phyloP scores from a whole-genome alignment of 2,113 vertebrate species.

The Sinocyclocheilus maitianheensis region DNA sequence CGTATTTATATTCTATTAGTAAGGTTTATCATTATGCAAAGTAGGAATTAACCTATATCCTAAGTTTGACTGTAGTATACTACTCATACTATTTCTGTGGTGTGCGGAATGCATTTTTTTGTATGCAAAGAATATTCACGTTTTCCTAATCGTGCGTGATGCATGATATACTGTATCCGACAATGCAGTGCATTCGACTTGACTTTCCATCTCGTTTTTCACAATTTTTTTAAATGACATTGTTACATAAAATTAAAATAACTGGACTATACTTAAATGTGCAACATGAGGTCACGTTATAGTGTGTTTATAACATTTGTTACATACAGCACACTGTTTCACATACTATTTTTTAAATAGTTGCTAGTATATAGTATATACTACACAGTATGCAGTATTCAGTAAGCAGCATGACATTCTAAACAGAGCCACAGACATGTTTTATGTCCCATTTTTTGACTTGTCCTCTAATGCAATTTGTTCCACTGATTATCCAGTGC shows the following conservation, averaged over 20 bases:
- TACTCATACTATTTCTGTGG: neutral
- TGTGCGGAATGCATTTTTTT: neutral
- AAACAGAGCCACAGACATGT: conserved; percentile 1
- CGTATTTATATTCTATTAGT: neutral
- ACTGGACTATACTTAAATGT: neutral
- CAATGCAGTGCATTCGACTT: neutral
- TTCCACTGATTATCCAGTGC: neutral
- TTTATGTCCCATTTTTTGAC: neutral
- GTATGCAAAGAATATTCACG: neutral
- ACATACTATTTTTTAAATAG: neutral
- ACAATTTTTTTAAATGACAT: neutral
- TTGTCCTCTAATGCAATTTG: neutral
- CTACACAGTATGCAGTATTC: neutral
- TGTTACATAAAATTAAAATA: neutral
- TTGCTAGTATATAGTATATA: no score
- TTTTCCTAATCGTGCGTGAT: neutral
- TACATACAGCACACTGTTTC: neutral
- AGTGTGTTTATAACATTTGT: neutral
- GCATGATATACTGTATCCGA: neutral
- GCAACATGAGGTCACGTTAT: neutral
- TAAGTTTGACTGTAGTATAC: neutral
- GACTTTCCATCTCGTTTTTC: neutral
- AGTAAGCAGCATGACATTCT: neutral
- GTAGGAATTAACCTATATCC: neutral
- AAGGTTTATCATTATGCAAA: neutral